Conservation (phyloP, 2,797 vertebrate species). For the Anguilla anguilla region DNA sequence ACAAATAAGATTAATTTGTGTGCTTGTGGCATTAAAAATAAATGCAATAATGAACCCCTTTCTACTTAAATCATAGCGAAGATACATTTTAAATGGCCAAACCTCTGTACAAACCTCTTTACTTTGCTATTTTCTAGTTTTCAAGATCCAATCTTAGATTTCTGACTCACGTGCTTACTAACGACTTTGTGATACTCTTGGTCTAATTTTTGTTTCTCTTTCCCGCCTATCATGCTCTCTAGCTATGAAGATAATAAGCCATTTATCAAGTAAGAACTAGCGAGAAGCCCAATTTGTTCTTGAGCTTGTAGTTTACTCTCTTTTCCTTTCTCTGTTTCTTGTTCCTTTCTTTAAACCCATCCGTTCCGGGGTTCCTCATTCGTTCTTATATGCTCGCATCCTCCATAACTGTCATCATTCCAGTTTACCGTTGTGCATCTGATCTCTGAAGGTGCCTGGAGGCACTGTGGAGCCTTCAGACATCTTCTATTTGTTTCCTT, state of each 20-base stretch:
- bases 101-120: constrained; percentile 66
- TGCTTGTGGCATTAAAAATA: constrained; percentile 6
- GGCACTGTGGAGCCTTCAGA: constrained; percentile 65
- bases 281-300: constrained; percentile 83
- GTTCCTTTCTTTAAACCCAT: constrained; percentile 66
- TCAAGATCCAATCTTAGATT: constrained; percentile 38
- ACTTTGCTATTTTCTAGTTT: constrained; percentile 53
- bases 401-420: constrained; percentile 43
- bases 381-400: constrained; percentile 56
- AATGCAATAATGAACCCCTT: not conserved
- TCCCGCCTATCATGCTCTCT: constrained; percentile 98
- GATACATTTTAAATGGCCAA: constrained; percentile 50
- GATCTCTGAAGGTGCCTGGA: constrained; percentile 61
- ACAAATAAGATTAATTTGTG: not conserved
- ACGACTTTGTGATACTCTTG: constrained; percentile 72
- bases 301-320: constrained; percentile 71
- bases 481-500: constrained; percentile 47
- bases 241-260: constrained; percentile 99
- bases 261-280: constrained; percentile 99
- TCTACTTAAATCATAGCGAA: not conserved
- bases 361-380: constrained; percentile 45
- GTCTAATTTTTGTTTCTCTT: constrained; percentile 99
- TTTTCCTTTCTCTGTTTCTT: constrained; percentile 71
- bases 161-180: constrained; percentile 63
- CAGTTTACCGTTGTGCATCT: constrained; percentile 38